phyloP scores from a whole-genome alignment of 1,140 invertebrate species.

The Brachionus manjavacas region DNA sequence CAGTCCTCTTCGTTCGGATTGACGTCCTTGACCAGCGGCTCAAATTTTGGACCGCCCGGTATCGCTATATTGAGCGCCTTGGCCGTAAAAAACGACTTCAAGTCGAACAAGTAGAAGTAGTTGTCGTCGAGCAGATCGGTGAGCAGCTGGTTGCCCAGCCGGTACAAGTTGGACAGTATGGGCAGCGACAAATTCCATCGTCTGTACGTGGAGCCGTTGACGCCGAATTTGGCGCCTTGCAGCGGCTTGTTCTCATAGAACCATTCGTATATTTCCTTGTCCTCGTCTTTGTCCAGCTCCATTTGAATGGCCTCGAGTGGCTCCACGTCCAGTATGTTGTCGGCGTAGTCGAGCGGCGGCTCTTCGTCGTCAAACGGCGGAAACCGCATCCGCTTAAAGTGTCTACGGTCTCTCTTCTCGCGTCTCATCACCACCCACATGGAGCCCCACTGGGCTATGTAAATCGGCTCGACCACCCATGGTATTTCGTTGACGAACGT shows the following conservation, averaged over 20 bases:
- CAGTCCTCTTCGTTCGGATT: constrained; percentile 97
- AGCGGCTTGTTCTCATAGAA: constrained; percentile 98
- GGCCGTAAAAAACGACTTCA: constrained; percentile 98
- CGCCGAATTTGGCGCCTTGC: constrained; percentile 70
- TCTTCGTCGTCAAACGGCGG: constrained; percentile 99
- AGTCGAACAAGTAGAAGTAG: constrained; percentile 98
- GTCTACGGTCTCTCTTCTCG: constrained; percentile 93
- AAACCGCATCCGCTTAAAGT: constrained; percentile 99
- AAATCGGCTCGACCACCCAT: constrained; percentile 97
- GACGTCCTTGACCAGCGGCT: constrained; percentile 94
- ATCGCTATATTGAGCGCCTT: constrained; percentile 99
- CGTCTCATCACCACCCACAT: constrained; percentile 99
- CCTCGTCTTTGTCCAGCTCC: constrained; percentile 92
- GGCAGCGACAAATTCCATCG: constrained; percentile 90
- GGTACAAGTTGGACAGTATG: constrained; percentile 93
- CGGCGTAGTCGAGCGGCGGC: constrained; percentile 96
- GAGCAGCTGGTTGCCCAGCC: constrained; percentile 92
- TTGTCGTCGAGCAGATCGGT: constrained; percentile 97
- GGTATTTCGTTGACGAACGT: constrained; percentile 99
- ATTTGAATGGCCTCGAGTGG: constrained; percentile 98
- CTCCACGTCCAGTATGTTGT: constrained; percentile 97
- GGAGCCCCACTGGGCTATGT: constrained; percentile 98
- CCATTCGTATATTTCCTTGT: constrained; percentile 78
- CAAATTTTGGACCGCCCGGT: constrained; percentile 98
- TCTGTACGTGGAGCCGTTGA: constrained; percentile 94